These are phyloP conservation scores for Hemitrygon akajei DNA, from an alignment of 2,797 vertebrate genomes.

Conservation along the genomic window DNA sequence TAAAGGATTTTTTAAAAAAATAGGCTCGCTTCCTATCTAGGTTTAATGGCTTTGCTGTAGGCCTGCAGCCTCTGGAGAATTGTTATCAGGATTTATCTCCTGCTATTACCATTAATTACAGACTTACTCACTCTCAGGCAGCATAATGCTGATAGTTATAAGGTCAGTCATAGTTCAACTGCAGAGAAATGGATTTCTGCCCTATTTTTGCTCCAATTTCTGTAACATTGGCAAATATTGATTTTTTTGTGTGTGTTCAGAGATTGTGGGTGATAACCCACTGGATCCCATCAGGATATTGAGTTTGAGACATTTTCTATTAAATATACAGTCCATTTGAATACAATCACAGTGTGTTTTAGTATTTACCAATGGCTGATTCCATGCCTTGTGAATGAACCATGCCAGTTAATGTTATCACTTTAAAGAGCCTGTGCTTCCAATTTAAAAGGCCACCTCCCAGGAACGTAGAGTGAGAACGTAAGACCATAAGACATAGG, in stretches of 20 bases:
- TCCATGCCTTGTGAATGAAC: too few species aligned
- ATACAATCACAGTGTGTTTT: neutral
- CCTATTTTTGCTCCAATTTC: neutral
- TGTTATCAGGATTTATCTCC: neutral
- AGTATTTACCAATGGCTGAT: too few species aligned
- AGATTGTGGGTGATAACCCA: neutral
- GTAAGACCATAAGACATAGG: too few species aligned
- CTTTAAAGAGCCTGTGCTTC: too few species aligned
- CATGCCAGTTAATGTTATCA: too few species aligned
- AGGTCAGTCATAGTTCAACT: constrained; percentile 31
- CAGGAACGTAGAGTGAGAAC: too few species aligned
- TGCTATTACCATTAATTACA: constrained; percentile 33
- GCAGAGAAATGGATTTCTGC: neutral
- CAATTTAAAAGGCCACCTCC: too few species aligned
- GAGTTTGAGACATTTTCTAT: neutral
- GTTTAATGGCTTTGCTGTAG: constrained; percentile 3
- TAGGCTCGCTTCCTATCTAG: neutral
- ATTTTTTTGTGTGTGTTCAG: neutral
- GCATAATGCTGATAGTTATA: constrained; percentile 13
- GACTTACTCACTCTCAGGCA: neutral
- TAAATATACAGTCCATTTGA: neutral
- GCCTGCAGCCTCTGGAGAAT: constrained; percentile 14
- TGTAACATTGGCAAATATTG: neutral
- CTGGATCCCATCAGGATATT: neutral
- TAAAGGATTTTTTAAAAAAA: neutral